Conservation (phyloP, 2,797 vertebrate genomes). For the Ataeniobius toweri region DNA sequence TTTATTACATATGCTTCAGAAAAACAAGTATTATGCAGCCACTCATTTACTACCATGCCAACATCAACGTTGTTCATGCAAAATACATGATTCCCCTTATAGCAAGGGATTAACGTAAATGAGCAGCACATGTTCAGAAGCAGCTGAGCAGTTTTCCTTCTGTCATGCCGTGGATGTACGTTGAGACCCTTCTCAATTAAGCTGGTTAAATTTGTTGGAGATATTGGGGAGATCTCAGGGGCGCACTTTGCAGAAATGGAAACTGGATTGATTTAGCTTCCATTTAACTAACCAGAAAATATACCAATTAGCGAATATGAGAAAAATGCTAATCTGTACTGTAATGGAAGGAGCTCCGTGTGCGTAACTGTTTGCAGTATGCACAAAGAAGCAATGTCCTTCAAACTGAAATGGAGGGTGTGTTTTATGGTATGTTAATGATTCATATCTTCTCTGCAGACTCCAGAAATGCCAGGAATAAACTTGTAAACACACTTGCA, state of each 20-base stretch:
- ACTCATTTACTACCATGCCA: conserved; percentile 12
- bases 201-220: conserved; percentile 2
- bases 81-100: conserved; percentile 12
- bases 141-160: neutral
- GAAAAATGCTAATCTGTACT: conserved; percentile 24
- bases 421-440: neutral
- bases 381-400: neutral
- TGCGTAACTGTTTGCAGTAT: neutral
- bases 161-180: neutral
- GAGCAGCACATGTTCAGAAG: neutral
- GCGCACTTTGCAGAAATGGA: conserved; percentile 25
- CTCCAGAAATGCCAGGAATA: neutral
- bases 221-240: neutral
- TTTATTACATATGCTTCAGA: conserved; percentile 21
- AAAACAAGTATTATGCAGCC: conserved; percentile 11
- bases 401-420: neutral
- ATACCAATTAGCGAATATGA: conserved; percentile 25
- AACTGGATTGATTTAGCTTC: conserved; percentile 42
- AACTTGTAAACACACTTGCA: too few relatives aligned
- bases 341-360: conserved; percentile 1
- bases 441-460: neutral
- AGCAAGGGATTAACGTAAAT: neutral
- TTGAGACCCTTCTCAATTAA: conserved; percentile 30
- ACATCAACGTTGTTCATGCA: neutral
- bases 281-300: conserved; percentile 41